These are phyloP conservation scores for Melanostigma gelatinosum DNA, from an alignment of 2,113 vertebrate species.

Conservation along the genomic window DNA sequence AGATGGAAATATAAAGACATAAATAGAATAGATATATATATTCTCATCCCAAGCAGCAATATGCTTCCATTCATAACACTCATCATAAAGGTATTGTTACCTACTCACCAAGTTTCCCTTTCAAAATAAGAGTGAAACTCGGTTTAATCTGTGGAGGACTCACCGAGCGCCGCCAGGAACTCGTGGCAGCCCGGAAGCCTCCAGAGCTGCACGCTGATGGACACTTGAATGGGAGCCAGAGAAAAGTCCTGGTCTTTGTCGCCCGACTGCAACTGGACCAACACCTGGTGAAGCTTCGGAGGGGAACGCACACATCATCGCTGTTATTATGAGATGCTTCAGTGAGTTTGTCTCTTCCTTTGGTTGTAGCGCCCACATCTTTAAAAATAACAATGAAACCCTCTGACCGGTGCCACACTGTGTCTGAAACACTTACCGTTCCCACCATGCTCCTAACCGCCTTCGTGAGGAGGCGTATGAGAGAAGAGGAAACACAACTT, in stretches of 20 bases:
- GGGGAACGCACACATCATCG: background rate
- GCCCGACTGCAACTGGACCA: conserved; percentile 91
- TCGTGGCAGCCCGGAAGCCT: conserved; percentile 96
- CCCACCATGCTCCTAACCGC: conserved; percentile 96
- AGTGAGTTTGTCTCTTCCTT: no score
- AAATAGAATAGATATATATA: no score
- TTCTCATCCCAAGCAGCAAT: background rate
- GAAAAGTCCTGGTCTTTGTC: conserved; percentile 95
- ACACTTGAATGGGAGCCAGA: conserved; percentile 90
- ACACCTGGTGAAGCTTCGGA: conserved; percentile 92
- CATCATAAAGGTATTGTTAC: no score
- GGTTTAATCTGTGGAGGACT: conserved; percentile 27
- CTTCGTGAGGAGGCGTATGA: conserved; percentile 86
- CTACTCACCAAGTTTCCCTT: no score
- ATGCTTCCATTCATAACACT: background rate
- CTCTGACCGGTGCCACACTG: background rate
- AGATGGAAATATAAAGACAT: background rate
- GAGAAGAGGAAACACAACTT: conserved; percentile 64
- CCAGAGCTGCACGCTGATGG: conserved; percentile 96
- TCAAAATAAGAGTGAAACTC: background rate
- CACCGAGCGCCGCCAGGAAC: conserved; percentile 96
- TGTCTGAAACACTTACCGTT: conserved; percentile 89
- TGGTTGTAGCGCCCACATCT: background rate
- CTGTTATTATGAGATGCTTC: no score
- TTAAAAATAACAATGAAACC: background rate